Percentiles rank a stretch among this genome's conserved stretches.
Conservation (phyloP, 64 coral and sea anemone genomes). For the Exaiptasia diaphana region DNA sequence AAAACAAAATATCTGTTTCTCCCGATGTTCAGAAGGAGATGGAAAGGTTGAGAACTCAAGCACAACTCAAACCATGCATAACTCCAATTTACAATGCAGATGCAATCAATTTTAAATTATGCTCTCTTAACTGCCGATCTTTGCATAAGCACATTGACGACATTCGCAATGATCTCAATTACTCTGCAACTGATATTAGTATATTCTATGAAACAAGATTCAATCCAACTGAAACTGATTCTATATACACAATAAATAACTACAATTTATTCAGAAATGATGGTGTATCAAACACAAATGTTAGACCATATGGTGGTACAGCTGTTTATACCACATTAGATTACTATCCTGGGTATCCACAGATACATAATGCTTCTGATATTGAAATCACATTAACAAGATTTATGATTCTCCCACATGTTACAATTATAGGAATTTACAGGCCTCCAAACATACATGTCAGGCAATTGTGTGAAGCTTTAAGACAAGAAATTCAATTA, state of each 20-base stretch:
- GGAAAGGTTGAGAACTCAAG: conserved; percentile 2
- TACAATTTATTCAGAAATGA: conserved; percentile 8
- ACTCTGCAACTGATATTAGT: neutral
- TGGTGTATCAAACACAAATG: neutral
- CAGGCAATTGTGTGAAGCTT: neutral
- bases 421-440: neutral
- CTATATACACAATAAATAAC: neutral
- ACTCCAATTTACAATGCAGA: neutral
- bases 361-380: neutral
- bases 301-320: neutral
- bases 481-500: neutral
- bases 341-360: neutral
- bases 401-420: neutral
- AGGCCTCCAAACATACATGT: neutral
- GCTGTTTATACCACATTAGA: neutral
- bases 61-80: neutral
- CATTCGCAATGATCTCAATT: conserved; percentile 8
- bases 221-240: neutral
- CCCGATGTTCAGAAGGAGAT: conserved; percentile 37
- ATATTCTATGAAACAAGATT: conserved; percentile 26
- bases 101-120: neutral
- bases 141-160: conserved; percentile 32
- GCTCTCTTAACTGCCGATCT: conserved; percentile 37
- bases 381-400: neutral
- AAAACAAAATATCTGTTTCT: neutral